Evolutionary conservation across 2,113 vertebrate species (phyloP), one percentile per base, ranked within the genome.

Genomic region (Crocuta crocuta): DNA sequence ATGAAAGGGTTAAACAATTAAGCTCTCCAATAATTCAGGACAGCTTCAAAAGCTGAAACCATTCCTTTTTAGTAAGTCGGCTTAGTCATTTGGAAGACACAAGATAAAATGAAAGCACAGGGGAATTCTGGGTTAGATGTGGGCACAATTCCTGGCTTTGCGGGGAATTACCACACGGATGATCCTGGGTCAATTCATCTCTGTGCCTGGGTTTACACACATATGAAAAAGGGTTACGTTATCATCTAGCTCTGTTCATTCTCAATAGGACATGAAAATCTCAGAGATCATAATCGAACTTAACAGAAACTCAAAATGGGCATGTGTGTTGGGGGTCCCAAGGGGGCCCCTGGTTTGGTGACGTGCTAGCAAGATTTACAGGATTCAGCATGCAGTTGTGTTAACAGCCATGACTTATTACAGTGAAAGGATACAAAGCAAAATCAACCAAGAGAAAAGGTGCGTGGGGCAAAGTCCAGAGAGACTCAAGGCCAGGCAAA

Each of bases 391-490:
- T 4, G 19, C 33, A 48, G 84, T 70, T 35, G 24, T 23, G 91
- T 6, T 94, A 78, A 89, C 58, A 78, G 9, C 80, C 63, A 17
- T 31, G 43, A 73, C 23, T 71, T 45, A 70, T 78, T 91, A 70
- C 79, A 90, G 31, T 76, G 88, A 97, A 97, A 95, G 94, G 88
- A 96, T 88, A 97, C 84, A 92, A 92, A 97, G 94, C n/a, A 95
- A 95, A 95, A 84, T 82, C 95, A 92, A 89, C 83, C 93, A 97
- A 96, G 66, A 92, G 50, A 82, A 95, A 97, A 96, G 88, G 39
- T n/a, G 43, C 33, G 21, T 33, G 70, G 68, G 92, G 82, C 53
- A 94, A 88, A 96, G 65, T 96, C 94, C 92, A 91, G 76, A 81
- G 85, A 48, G 94, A 93, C 79, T 31, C 90, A 96, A 92, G 73